Evolutionary conservation across 2,113 vertebrate genomes (phyloP), one percentile per base, ranked within the genome.

Genomic region (Electrona antarctica): DNA sequence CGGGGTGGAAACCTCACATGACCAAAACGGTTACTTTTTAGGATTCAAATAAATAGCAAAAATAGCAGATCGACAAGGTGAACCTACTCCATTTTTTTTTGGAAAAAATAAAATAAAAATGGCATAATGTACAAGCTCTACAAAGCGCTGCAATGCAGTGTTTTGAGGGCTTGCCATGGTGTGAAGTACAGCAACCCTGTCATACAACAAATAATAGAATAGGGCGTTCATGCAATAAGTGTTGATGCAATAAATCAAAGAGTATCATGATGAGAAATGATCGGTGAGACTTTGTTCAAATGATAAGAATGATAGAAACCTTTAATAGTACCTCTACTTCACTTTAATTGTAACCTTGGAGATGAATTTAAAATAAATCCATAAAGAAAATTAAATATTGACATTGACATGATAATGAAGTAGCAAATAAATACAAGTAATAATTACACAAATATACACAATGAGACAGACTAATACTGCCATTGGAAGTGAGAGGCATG

Each of bases 391-490:
- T 95, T 97, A 96, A 90, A 92, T 93, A 93, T 83, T 90, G 95
- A 96, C 94, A 95, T 41, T 89, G 85, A 85, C 80, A 89, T 89
- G 78, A 88, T 93, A 92, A 83, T 94, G 93, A 88, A 87, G 91
- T 86, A 86, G 95, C 96, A 98, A 41, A 98, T 98, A 99, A 99
- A 99, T 98, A 98, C 92, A 94, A 78, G 94, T 96, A 93, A 93
- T 96, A 93, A 93, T 96, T 96, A 96, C 94, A 96, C 94, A 95
- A 97, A 96, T 95, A 95, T 95, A 97, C 94, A 96, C 73, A 91
- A 92, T 94, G 91, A 93, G 94, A 94, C 74, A 94, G 92, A 92
- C 94, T 92, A 95, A 96, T 93, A 93, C 92, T 95, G 94, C 90
- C 92, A 90, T 94, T 89, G 82, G 79, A 92, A 93, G 87, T 90